phyloP scores from a whole-genome alignment of 92 coral and sea anemone genomes.

The Umimayanthus chanpuru region DNA sequence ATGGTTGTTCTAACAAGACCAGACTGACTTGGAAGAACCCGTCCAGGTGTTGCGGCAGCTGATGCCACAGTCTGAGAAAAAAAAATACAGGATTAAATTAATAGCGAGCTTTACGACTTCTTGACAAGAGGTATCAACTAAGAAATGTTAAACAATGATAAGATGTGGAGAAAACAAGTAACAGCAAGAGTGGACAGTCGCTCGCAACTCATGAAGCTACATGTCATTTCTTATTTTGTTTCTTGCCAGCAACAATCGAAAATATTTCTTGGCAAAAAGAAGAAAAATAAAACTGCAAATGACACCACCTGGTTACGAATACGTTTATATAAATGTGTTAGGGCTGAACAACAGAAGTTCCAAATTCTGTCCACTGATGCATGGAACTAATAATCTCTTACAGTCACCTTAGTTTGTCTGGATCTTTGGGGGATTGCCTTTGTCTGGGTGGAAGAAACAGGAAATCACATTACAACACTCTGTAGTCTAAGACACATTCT shows the following conservation, averaged over 20 bases:
- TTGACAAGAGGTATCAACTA: background rate
- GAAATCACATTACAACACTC: slow-evolving; percentile 28
- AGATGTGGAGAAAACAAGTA: background rate
- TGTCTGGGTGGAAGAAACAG: slow-evolving; percentile 49
- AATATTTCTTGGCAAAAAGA: no score
- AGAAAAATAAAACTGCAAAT: no score
- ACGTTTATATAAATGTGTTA: background rate
- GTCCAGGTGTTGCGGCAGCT: slow-evolving; percentile 47
- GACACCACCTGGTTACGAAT: background rate
- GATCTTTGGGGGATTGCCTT: slow-evolving; percentile 48
- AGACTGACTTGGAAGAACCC: slow-evolving; percentile 58
- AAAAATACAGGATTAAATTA: background rate
- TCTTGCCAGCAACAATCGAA: no score
- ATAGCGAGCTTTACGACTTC: background rate
- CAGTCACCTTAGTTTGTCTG: slow-evolving; percentile 45
- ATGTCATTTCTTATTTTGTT: background rate
- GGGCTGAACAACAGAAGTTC: slow-evolving; percentile 22
- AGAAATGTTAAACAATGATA: background rate
- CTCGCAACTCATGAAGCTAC: background rate
- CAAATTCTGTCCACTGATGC: slow-evolving; percentile 42
- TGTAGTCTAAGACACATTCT: background rate
- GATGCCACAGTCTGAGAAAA: slow-evolving; percentile 54
- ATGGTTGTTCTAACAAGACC: slow-evolving; percentile 55
- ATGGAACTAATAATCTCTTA: slow-evolving; percentile 1
- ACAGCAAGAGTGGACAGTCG: slow-evolving; percentile 35